phyloP scores from a whole-genome alignment of 2,113 vertebrate genomes.

The Proteles cristata region DNA sequence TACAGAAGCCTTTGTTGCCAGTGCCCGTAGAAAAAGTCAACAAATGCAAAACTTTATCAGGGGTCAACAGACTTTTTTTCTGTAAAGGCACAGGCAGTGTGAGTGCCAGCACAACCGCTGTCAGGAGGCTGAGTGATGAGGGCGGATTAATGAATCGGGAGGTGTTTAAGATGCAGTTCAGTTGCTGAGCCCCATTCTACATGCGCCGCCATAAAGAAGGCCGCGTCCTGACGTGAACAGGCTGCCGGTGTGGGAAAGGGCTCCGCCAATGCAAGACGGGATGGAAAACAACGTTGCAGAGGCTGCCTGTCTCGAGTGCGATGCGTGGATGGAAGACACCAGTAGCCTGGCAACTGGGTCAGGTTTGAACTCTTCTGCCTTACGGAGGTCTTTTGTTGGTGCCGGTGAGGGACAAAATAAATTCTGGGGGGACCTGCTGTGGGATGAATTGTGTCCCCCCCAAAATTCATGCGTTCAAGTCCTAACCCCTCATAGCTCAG shows the following conservation, averaged over 20 bases:
- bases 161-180: not conserved
- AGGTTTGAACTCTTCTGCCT: not conserved
- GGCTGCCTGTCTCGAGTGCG: not conserved
- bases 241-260: not conserved
- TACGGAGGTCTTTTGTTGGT: not conserved
- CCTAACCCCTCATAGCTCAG: not conserved
- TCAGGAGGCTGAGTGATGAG: not conserved
- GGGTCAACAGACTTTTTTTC: not conserved
- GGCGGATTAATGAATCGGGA: not conserved
- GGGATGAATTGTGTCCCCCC: not conserved
- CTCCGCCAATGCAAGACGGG: not conserved
- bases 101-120: not conserved
- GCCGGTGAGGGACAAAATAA: not conserved
- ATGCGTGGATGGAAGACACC: not conserved
- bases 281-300: not conserved
- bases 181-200: not conserved
- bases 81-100: not conserved
- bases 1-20: not conserved
- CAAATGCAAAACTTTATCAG: not conserved
- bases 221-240: not conserved
- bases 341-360: not conserved
- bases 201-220: not conserved
- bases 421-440: not conserved
- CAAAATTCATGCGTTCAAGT: not conserved
- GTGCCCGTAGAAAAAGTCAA: not conserved